These are phyloP conservation scores for Plutella xylostella DNA, from an alignment of 2,888 invertebrate genomes.

Conservation along the genomic window DNA sequence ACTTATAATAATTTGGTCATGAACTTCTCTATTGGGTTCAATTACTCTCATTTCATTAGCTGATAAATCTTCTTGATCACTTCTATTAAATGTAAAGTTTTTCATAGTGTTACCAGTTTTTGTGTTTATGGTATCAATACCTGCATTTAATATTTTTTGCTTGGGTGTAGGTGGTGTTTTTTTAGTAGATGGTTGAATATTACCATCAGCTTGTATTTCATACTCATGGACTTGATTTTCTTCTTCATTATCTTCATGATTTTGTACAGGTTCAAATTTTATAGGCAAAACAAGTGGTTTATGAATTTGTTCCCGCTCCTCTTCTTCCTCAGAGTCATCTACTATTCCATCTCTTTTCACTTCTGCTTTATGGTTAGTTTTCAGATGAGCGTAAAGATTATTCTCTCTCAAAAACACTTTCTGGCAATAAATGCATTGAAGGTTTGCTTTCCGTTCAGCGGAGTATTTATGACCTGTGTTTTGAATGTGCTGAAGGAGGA, in stretches of 20 bases:
- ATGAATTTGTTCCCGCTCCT: too few relatives aligned
- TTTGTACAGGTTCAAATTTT: constrained; percentile 1
- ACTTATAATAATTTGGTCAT: constrained; percentile 61
- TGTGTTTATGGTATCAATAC: constrained; percentile 61
- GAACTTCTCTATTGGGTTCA: constrained; percentile 21
- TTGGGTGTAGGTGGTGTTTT: constrained; percentile 26
- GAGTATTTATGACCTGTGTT: constrained; percentile 65
- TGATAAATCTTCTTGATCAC: too few relatives aligned
- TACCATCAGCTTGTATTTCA: constrained; percentile 44
- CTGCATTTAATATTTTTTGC: constrained; percentile 54
- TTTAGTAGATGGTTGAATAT: constrained; percentile 53
- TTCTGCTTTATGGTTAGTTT: constrained; percentile 73
- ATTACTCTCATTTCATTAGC: too few relatives aligned
- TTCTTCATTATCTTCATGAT: constrained; percentile 8
- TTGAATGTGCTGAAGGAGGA: constrained; percentile 64
- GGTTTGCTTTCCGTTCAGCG: constrained; percentile 50
- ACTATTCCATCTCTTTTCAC: constrained; percentile 73
- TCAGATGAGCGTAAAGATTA: constrained; percentile 79
- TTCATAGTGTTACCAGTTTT: constrained; percentile 39
- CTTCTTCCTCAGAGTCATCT: constrained; percentile 66
- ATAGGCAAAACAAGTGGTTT: too few relatives aligned
- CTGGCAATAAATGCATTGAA: constrained; percentile 80
- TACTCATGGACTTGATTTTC: constrained; percentile 24
- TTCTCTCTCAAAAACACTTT: constrained; percentile 77
- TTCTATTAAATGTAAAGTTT: constrained; percentile 19